A percentile compares a stretch with the other conserved stretches of the same genome.
These are phyloP conservation scores for Semnornis frantzii DNA, from an alignment of 2,113 vertebrate genomes.

Conservation along the genomic window DNA sequence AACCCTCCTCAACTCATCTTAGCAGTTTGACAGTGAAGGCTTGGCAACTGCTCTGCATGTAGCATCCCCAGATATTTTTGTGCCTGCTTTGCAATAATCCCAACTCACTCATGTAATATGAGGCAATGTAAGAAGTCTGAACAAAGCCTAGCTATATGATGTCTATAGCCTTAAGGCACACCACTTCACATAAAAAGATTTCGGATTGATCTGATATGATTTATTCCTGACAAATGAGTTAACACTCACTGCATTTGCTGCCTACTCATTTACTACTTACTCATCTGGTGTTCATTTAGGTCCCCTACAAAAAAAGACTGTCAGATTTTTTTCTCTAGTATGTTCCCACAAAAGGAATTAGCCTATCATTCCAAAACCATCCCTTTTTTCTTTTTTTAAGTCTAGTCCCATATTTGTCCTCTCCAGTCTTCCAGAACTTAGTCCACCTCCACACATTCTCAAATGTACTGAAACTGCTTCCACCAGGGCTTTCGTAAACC, in stretches of 20 bases:
- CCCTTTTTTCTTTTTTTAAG: neutral
- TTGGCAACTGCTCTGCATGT: neutral
- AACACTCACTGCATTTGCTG: constrained; percentile 22
- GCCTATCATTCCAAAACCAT: neutral
- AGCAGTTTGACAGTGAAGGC: neutral
- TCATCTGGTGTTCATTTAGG: constrained; percentile 4
- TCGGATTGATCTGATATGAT: constrained; percentile 39
- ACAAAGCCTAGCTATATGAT: neutral
- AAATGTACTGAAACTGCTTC: neutral
- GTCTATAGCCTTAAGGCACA: neutral
- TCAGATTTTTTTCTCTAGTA: neutral
- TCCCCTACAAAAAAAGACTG: neutral
- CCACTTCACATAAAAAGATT: neutral
- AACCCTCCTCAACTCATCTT: neutral
- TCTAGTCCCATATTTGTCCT: neutral
- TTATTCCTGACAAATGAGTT: constrained; percentile 51
- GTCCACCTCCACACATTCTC: neutral
- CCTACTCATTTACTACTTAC: constrained; percentile 17
- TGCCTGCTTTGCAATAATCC: neutral
- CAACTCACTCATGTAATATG: neutral
- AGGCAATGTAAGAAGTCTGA: neutral
- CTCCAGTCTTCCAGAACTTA: neutral
- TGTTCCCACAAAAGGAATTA: neutral
- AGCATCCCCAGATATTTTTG: neutral
- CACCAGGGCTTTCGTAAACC: neutral